Evolutionary conservation across 2,113 vertebrate species (phyloP).

Genomic region (Neolamprologus devosi): DNA sequence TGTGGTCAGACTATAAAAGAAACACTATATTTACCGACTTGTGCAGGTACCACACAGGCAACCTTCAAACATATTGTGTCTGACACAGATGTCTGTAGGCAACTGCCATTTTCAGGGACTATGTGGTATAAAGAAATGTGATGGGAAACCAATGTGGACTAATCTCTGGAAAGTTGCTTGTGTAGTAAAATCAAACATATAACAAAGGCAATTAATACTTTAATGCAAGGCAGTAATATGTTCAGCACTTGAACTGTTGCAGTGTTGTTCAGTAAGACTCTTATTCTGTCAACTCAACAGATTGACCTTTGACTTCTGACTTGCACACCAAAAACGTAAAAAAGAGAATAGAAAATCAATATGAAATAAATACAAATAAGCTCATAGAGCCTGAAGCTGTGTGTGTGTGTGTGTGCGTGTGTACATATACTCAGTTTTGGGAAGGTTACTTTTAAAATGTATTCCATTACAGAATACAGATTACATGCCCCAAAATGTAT

Average conservation of each 20-base stretch:
- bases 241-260: neutral
- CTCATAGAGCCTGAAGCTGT: neutral
- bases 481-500: too few species aligned
- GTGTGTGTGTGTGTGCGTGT: neutral
- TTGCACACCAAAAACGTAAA: neutral
- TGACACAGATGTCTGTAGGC: neutral
- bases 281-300: neutral
- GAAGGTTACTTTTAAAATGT: too few species aligned
- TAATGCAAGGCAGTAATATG: neutral
- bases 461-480: too few species aligned
- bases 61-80: neutral
- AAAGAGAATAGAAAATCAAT: neutral
- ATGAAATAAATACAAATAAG: neutral
- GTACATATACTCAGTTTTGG: neutral
- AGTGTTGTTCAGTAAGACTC: neutral
- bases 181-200: neutral
- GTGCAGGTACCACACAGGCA: neutral
- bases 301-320: neutral
- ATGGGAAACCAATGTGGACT: neutral
- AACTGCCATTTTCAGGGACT: neutral
- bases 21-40: neutral
- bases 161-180: neutral
- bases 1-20: neutral
- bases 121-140: neutral
- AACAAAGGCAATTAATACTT: neutral